Conservation (phyloP, 2,888 invertebrate genomes). For the Caenorhabditis sulstoni region DNA sequence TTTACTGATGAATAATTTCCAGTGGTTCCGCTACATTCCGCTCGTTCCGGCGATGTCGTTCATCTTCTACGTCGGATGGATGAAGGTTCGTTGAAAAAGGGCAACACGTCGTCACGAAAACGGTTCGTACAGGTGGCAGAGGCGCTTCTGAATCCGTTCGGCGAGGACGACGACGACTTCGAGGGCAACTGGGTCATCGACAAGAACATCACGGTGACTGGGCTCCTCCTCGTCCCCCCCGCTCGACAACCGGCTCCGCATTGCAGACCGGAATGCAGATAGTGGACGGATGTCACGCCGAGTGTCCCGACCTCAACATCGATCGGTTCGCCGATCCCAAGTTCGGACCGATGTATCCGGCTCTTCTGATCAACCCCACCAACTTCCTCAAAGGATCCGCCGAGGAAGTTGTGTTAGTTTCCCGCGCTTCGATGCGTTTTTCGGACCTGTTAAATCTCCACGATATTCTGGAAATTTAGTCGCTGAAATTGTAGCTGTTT, state of each 20-base stretch:
- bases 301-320: slow-evolving; percentile 55
- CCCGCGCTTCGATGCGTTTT: no score
- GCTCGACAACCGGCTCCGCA: no score
- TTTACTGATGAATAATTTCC: slow-evolving; percentile 54
- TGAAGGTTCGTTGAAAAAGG: slow-evolving; percentile 61
- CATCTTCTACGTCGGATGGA: slow-evolving; percentile 70
- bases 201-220: slow-evolving; percentile 69
- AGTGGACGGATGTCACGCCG: slow-evolving; percentile 61
- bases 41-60: slow-evolving; percentile 74
- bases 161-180: slow-evolving; percentile 79
- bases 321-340: slow-evolving; percentile 62
- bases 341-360: slow-evolving; percentile 54
- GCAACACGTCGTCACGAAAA: background rate
- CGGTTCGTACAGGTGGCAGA: slow-evolving; percentile 74
- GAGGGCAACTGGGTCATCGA: slow-evolving; percentile 73
- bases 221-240: no score
- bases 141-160: slow-evolving; percentile 77
- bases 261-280: slow-evolving; percentile 71
- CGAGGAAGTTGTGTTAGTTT: slow-evolving; percentile 62
- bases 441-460: no score
- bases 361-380: slow-evolving; percentile 19
- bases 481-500: no score
- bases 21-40: slow-evolving; percentile 41
- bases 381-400: slow-evolving; percentile 58
- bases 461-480: no score